These are phyloP conservation scores for Drosophila subobscura DNA, from an alignment of 1,140 invertebrate species.

Conservation along the genomic window DNA sequence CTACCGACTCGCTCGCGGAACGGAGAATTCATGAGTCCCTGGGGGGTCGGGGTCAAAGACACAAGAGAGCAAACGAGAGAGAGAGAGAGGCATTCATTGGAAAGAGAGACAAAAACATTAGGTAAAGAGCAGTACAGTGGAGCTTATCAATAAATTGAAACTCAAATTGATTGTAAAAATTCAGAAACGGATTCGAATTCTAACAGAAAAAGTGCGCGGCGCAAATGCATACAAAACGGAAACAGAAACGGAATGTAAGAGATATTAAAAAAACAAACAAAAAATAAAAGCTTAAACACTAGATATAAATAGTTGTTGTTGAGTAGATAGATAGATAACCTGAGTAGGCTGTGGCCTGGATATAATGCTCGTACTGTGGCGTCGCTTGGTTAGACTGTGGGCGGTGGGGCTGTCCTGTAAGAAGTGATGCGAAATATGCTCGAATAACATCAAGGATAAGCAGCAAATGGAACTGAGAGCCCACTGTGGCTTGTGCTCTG, in stretches of 20 bases:
- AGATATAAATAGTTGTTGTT: constrained; percentile 23
- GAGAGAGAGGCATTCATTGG: constrained; percentile 43
- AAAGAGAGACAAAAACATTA: constrained; percentile 57
- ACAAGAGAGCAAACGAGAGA: constrained; percentile 33
- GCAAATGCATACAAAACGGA: constrained; percentile 19
- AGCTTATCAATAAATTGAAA: constrained; percentile 22
- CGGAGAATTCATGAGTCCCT: constrained; percentile 89
- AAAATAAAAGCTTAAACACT: constrained; percentile 23
- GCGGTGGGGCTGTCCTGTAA: constrained; percentile 85
- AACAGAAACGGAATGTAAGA: neutral
- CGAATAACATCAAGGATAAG: constrained; percentile 71
- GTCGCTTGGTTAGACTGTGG: constrained; percentile 87
- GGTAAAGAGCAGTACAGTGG: constrained; percentile 15
- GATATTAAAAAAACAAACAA: constrained; percentile 23
- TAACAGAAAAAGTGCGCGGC: constrained; percentile 53
- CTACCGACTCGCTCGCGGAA: constrained; percentile 94
- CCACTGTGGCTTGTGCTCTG: constrained; percentile 1
- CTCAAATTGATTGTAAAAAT: constrained; percentile 28
- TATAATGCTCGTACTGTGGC: constrained; percentile 88
- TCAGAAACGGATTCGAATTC: constrained; percentile 7
- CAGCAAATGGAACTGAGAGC: constrained; percentile 33
- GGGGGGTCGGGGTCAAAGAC: constrained; percentile 42
- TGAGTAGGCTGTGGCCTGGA: constrained; percentile 84
- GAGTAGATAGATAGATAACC: constrained; percentile 76
- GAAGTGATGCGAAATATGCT: constrained; percentile 47